Base-by-base conservation (phyloP, 1,140 invertebrate genomes). In the Scaptomyza graminum region DNA sequence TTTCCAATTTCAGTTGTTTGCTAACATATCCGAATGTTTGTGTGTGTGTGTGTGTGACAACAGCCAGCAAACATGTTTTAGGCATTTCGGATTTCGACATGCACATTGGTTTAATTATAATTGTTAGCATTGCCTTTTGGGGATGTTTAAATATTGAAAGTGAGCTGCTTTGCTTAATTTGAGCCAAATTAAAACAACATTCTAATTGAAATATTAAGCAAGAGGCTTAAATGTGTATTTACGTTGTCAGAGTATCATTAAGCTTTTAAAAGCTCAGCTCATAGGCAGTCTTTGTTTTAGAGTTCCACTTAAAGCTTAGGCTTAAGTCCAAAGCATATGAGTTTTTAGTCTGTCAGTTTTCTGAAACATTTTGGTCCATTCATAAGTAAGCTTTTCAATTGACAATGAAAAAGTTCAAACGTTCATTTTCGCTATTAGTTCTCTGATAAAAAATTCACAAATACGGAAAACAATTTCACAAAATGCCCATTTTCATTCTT, bases 41-140 rank as follows among this genome's bases (percentile, higher is more conserved):
- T 65, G 60, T 34, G 49, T 43, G 34, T 77, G 64, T 65, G 60
- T 34, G 49, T 43, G 34, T 44, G 16, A 41, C 47, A 49, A 39
- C 47, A 31, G 16, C 43, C 18, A n/a, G 44, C 60, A 70, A 70
- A 44, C 55, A 71, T 71, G 62, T 52, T 50, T 37, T 54, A 31
- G 54, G 54, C 39, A 66, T 71, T 52, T 44, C n/a, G n/a, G 56
- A 68, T 61, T 68, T 68, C 49, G 57, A 47, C 57, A 68, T 62
- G 57, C 54, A 76, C 50, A 71, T 77, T 66, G 68, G 68, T 67
- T 84, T 78, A 82, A 77, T 82, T 78, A 82, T 74, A 85, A 39
- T 68, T 69, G 28, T 66, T 66, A 11, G 50, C 18, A 41, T 9
- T 78, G 63, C 50, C 66, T 75, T 61, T 54, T 57, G 46, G 51